A percentile compares a stretch with the other conserved stretches of the same genome.
phyloP scores from a whole-genome alignment of 1,140 invertebrate genomes.

The Drosophila murphyi region DNA sequence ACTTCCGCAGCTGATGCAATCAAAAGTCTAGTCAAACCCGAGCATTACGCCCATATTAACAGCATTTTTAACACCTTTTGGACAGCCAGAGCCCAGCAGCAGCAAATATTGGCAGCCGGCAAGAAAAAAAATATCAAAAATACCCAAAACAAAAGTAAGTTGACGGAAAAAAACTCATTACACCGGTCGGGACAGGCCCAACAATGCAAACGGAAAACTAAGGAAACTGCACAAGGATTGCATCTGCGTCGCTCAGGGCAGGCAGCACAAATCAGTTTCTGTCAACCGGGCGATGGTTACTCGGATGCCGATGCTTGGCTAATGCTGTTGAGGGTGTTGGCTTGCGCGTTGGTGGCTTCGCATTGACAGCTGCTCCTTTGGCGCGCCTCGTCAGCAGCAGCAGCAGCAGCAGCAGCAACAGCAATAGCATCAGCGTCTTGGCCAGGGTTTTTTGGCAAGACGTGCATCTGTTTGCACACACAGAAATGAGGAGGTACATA shows the following conservation, averaged over 20 bases:
- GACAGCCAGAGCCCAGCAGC: slow-evolving; percentile 1
- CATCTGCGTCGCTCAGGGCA: slow-evolving; percentile 57
- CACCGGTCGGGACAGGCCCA: slow-evolving; percentile 62
- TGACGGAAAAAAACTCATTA: slow-evolving; percentile 62
- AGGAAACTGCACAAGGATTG: slow-evolving; percentile 42
- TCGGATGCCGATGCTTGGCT: slow-evolving; percentile 22
- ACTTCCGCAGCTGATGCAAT: slow-evolving; percentile 32
- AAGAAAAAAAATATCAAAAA: slow-evolving; percentile 37
- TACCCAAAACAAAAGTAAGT: slow-evolving; percentile 50
- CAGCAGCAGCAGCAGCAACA: no score
- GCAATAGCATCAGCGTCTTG: slow-evolving; percentile 34
- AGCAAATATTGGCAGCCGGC: slow-evolving; percentile 31
- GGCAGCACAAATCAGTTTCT: slow-evolving; percentile 65
- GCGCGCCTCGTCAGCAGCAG: slow-evolving; percentile 40
- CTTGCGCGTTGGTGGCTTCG: slow-evolving; percentile 72
- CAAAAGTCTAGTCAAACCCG: slow-evolving; percentile 37
- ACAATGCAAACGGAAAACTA: slow-evolving; percentile 66
- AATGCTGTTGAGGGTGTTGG: slow-evolving; percentile 53
- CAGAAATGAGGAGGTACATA: background rate
- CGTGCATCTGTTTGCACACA: slow-evolving; percentile 67
- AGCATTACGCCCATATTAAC: slow-evolving; percentile 67
- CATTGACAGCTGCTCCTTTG: slow-evolving; percentile 75
- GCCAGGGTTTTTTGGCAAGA: slow-evolving; percentile 65
- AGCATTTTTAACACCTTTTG: slow-evolving; percentile 70
- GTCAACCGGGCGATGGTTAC: slow-evolving; percentile 56